Evolutionary conservation across 2,888 invertebrate species (phyloP).

Genomic region (Leptopterna dolabrata): DNA sequence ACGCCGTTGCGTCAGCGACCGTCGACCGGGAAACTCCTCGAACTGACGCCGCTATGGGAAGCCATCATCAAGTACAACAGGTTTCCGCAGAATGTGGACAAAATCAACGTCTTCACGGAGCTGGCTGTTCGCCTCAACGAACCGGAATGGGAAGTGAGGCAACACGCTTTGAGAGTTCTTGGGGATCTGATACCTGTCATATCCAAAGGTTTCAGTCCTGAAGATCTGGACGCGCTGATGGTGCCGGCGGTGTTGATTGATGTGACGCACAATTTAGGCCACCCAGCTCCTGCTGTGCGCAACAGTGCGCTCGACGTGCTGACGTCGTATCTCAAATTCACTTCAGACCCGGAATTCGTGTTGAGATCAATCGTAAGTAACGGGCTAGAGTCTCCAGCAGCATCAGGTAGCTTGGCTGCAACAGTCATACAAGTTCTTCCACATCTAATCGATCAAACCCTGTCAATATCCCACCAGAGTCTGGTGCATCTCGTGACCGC

Average conservation of each 20-base stretch:
- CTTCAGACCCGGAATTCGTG: constrained; percentile 76
- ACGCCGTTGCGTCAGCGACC: constrained; percentile 59
- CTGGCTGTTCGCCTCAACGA: constrained; percentile 79
- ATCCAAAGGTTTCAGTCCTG: constrained; percentile 66
- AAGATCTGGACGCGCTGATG: constrained; percentile 77
- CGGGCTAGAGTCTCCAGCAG: constrained; percentile 72
- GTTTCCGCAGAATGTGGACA: constrained; percentile 77
- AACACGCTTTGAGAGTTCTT: constrained; percentile 83
- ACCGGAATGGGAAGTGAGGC: constrained; percentile 86
- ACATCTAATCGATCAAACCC: constrained; percentile 60
- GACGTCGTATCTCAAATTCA: constrained; percentile 78
- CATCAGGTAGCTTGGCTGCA: constrained; percentile 68
- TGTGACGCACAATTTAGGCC: constrained; percentile 82
- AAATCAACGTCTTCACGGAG: constrained; percentile 76
- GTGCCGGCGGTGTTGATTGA: constrained; percentile 72
- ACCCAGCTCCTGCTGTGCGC: constrained; percentile 82
- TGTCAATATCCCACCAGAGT: constrained; percentile 63
- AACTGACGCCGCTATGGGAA: constrained; percentile 84
- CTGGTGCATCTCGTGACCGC: constrained; percentile 66
- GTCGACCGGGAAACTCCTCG: constrained; percentile 67
- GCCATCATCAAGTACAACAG: constrained; percentile 79
- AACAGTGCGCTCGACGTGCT: constrained; percentile 83
- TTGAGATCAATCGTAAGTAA: constrained; percentile 75
- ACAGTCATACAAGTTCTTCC: constrained; percentile 63
- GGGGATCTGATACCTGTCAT: constrained; percentile 83